These are phyloP conservation scores for Acridotheres tristis DNA, from an alignment of 2,797 vertebrate species.

Conservation along the genomic window DNA sequence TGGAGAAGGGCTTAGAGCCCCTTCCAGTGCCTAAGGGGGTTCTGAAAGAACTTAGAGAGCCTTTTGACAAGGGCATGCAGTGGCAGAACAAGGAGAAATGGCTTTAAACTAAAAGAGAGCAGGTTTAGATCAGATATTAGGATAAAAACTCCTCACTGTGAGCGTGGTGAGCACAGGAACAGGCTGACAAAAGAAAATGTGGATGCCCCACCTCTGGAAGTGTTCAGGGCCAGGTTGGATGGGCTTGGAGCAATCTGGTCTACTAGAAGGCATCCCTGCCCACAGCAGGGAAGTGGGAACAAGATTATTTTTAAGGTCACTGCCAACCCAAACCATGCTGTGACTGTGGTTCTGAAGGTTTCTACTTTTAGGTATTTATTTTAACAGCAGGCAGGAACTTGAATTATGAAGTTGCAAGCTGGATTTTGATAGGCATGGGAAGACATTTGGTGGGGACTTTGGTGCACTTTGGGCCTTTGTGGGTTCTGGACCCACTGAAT, in stretches of 20 bases:
- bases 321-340: not conserved
- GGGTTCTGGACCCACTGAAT: not conserved
- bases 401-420: not conserved
- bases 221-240: not conserved
- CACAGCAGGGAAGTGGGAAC: not conserved
- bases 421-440: not conserved
- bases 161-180: not conserved
- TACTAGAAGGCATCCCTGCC: not conserved
- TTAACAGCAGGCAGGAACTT: not conserved
- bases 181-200: not conserved
- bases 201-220: not conserved
- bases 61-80: not conserved
- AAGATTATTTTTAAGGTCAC: not conserved
- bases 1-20: not conserved
- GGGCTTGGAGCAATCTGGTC: not conserved
- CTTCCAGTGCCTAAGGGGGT: rapidly evolving
- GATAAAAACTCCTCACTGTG: not conserved
- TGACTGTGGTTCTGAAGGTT: not conserved
- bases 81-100: not conserved
- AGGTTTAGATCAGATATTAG: not conserved
- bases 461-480: not conserved
- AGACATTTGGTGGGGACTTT: not conserved
- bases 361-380: not conserved
- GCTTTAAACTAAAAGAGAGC: not conserved
- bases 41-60: not conserved